Evolutionary conservation across 2,797 vertebrate genomes (phyloP).

Genomic region (Alca torda): DNA sequence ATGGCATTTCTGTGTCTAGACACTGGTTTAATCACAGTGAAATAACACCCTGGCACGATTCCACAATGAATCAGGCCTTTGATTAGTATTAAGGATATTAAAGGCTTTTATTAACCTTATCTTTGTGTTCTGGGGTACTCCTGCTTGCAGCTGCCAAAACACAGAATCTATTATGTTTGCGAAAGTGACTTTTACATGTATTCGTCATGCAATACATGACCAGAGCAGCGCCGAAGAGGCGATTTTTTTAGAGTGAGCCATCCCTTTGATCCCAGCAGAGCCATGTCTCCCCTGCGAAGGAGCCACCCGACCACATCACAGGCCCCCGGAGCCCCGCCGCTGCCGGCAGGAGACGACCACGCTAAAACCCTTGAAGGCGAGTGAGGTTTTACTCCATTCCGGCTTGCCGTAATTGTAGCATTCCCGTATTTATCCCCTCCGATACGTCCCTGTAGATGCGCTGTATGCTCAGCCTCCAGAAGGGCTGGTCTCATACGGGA

Average conservation of each 20-base stretch:
- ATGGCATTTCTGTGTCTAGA: slow-evolving; percentile 56
- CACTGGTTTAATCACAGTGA: slow-evolving; percentile 39
- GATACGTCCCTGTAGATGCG: not conserved
- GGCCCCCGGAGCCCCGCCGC: not conserved
- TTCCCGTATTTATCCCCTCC: not conserved
- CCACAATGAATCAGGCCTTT: slow-evolving; percentile 57
- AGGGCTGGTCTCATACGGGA: fast-evolving
- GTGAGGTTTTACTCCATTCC: not conserved
- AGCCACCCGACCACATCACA: not conserved
- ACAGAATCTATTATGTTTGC: not conserved
- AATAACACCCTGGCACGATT: slow-evolving; percentile 23
- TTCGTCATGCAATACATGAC: not conserved
- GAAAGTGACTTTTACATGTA: not conserved
- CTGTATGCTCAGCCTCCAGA: fast-evolving
- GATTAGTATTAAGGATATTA: slow-evolving; percentile 72
- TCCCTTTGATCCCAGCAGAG: not conserved
- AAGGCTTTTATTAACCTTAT: slow-evolving; percentile 74
- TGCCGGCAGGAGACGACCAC: not conserved
- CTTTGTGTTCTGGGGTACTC: slow-evolving; percentile 27
- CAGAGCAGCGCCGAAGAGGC: not conserved
- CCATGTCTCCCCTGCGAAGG: not conserved
- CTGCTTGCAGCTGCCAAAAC: not conserved
- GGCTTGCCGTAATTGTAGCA: fast-evolving
- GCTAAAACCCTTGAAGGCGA: not conserved
- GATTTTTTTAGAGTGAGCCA: not conserved